Evolutionary conservation across 2,113 vertebrate genomes (phyloP).

Genomic region (Pomatostomus ruficeps): DNA sequence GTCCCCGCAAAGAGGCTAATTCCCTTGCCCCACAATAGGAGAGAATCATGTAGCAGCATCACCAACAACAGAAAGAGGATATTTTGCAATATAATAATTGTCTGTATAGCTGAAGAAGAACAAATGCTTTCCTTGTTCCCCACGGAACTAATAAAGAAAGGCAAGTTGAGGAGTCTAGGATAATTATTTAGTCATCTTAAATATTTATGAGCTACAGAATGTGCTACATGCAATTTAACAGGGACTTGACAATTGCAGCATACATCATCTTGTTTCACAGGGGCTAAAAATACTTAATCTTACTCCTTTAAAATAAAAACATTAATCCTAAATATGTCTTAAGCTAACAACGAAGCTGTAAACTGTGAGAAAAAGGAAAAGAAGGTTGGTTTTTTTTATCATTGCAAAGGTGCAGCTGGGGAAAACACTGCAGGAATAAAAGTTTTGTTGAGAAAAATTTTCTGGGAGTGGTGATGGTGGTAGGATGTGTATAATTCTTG

Average conservation of each 20-base stretch:
- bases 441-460: background rate
- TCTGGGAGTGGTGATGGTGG: background rate
- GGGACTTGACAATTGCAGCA: conserved; percentile 67
- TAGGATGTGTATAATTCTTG: background rate
- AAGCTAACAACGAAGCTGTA: background rate
- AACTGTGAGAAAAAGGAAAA: background rate
- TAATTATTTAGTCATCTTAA: conserved; percentile 77
- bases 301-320: conserved; percentile 58
- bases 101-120: conserved; percentile 63
- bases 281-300: conserved; percentile 67
- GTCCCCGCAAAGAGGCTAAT: background rate
- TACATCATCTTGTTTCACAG: conserved; percentile 66
- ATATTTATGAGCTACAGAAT: conserved; percentile 76
- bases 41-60: background rate
- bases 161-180: conserved; percentile 52
- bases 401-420: background rate
- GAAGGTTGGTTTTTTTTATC: background rate
- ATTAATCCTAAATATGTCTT: conserved; percentile 47
- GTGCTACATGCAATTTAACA: conserved; percentile 71
- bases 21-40: background rate
- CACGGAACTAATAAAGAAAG: conserved; percentile 68
- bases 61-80: conserved; percentile 4
- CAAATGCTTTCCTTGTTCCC: conserved; percentile 65
- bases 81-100: conserved; percentile 66
- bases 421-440: background rate